Conservation (phyloP, 2,888 invertebrate species). For the Rotaria magnacalcarata region DNA sequence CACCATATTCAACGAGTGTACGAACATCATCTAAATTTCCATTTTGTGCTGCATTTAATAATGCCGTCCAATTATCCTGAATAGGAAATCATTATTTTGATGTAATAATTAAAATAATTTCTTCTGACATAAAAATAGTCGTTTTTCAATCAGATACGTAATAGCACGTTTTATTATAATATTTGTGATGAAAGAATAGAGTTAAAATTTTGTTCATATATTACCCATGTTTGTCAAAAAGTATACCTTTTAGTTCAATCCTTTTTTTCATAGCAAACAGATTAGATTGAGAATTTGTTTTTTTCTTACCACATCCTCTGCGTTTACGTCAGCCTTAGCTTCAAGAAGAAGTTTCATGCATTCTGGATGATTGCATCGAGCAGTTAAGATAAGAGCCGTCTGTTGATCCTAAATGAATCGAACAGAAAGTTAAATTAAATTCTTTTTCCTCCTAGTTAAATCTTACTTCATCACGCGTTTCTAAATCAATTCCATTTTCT, state of each 20-base stretch:
- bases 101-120: no score
- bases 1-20: slow-evolving; percentile 53
- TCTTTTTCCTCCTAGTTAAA: not conserved
- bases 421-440: not conserved
- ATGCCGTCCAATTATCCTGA: slow-evolving; percentile 57
- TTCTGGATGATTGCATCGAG: slow-evolving; percentile 77
- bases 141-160: no score
- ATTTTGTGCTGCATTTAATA: slow-evolving; percentile 55
- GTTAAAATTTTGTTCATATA: no score
- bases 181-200: no score
- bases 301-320: slow-evolving; percentile 73
- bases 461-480: slow-evolving; percentile 36
- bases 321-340: slow-evolving; percentile 78
- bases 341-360: slow-evolving; percentile 76
- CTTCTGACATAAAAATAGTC: no score
- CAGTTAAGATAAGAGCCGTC: slow-evolving; percentile 78
- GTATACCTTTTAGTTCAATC: no score
- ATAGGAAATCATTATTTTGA: slow-evolving; percentile 35
- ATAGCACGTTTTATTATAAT: no score
- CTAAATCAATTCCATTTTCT: slow-evolving; percentile 36
- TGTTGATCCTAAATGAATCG: slow-evolving; percentile 69
- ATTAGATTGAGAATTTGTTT: not conserved
- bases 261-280: no score
- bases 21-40: slow-evolving; percentile 54
- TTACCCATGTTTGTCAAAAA: no score